Evolutionary conservation across 2,113 vertebrate genomes (phyloP), one percentile per base, ranked within the genome.

Genomic region (Toxostoma redivivum): DNA sequence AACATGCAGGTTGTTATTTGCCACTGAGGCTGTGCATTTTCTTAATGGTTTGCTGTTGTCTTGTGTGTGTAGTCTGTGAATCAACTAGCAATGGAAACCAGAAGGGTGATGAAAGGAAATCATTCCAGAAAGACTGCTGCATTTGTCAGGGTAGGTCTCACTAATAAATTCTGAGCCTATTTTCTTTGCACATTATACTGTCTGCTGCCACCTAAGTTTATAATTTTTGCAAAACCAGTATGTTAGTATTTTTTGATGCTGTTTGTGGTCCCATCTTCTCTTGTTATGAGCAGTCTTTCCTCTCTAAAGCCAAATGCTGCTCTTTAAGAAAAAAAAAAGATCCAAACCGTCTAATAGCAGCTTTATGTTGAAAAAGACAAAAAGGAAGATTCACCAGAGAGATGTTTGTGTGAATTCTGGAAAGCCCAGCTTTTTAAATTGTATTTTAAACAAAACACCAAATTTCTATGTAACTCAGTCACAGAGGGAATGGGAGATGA

Each of bases 101-200:
- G 98, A 56, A 98, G 98, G 92, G 98, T 99, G 81, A 99, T 99
- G 99, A 99, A 98, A 94, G 99, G 99, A 80, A 99, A 97, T 95
- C 99, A 99, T 96, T 99, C 99, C 64, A 98, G 99, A 54, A 99
- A 99, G 96, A 99, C 99, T 0, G 99, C 99, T 10, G 99, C 99
- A 0, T 99, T 99, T 65, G 99, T 99, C 93, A 98, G 99, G 98
- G 99, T 99, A 94, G 37, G 98, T 98, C 60, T 74, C 31, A 82
- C 81, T 51, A 9, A 57, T 12, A 48, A 62, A 60, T 8, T 73
- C 31, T 40, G 35, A 69, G 17, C 16, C 27, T 91, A 35, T 40
- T 42, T 38, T 51, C 27, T 44, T 40, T 66, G 66, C 44, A 85
- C 65, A 7, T 77, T 40, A 11, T 69, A 14, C 7, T 35, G 1